Conservation (phyloP, 2,113 vertebrate genomes). For the Engystomops pustulosus region DNA sequence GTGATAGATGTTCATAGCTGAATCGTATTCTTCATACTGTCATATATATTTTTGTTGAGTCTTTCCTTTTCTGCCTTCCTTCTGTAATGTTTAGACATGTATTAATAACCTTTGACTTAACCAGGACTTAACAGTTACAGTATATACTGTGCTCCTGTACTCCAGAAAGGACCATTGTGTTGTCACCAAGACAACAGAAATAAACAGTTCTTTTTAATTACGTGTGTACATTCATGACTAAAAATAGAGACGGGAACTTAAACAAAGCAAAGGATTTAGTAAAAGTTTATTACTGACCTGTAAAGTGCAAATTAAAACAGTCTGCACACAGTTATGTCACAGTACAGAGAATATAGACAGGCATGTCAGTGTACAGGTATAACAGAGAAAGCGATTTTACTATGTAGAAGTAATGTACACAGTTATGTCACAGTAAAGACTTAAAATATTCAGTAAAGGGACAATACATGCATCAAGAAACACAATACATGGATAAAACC, state of each 20-base stretch:
- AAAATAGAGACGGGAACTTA: background rate
- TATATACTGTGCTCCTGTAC: background rate
- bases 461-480: no score
- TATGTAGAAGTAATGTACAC: no score
- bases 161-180: background rate
- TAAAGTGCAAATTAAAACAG: background rate
- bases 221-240: background rate
- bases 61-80: background rate
- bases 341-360: no score
- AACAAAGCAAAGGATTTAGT: background rate
- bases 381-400: no score
- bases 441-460: no score
- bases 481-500: no score
- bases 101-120: background rate
- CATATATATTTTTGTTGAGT: no score
- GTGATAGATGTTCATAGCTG: no score
- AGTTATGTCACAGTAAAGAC: no score
- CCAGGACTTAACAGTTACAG: background rate
- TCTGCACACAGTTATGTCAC: no score
- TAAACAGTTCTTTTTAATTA: background rate
- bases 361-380: no score
- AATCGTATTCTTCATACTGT: background rate
- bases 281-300: background rate
- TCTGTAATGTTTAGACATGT: background rate
- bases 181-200: background rate